Evolutionary conservation across 2,797 vertebrate species (phyloP).

Genomic region (Anguilla marmorata): DNA sequence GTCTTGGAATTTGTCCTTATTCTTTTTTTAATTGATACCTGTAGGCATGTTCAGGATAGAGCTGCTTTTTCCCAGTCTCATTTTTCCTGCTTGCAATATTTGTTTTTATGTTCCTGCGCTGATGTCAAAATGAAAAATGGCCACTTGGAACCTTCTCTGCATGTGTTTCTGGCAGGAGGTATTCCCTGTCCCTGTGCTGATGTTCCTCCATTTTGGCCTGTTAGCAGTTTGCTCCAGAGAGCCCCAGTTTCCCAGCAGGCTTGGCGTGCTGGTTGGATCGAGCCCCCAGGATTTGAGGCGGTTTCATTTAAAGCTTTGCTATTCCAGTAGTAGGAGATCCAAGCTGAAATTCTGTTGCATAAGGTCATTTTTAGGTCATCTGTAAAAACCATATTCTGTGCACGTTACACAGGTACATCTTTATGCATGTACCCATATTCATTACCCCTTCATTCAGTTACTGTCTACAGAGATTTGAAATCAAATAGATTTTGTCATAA

Average conservation of each 20-base stretch:
- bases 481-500: neutral
- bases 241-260: conserved; percentile 59
- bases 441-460: neutral
- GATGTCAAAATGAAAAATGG: conserved; percentile 53
- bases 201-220: conserved; percentile 61
- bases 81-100: conserved; percentile 37
- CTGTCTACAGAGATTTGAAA: neutral
- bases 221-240: conserved; percentile 48
- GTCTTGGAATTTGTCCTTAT: too few species aligned
- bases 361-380: conserved; percentile 47
- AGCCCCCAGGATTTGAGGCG: conserved; percentile 41
- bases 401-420: neutral
- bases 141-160: conserved; percentile 45
- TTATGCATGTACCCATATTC: neutral
- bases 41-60: neutral
- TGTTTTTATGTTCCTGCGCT: conserved; percentile 45
- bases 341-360: conserved; percentile 59
- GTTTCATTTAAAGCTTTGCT: conserved; percentile 56
- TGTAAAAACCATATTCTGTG: conserved; percentile 28
- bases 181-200: conserved; percentile 52
- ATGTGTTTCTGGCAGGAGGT: conserved; percentile 63
- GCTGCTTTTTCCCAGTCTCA: neutral
- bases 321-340: conserved; percentile 60
- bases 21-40: neutral
- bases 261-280: conserved; percentile 35